Evolutionary conservation across 2,888 invertebrate genomes (phyloP), one percentile per base, ranked within the genome.

Genomic region (Nomada fucata): DNA sequence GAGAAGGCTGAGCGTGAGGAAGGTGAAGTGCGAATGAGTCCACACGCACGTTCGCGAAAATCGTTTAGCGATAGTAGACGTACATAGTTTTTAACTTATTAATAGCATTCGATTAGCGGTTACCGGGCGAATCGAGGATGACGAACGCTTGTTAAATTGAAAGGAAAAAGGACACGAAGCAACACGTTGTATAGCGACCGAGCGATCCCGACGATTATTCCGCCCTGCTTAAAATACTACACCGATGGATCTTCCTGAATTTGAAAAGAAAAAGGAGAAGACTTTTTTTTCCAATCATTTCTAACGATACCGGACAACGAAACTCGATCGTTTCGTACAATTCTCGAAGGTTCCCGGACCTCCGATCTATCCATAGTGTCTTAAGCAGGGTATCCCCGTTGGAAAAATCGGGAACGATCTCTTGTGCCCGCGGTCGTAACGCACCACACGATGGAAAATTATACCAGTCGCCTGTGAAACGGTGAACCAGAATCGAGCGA

Each of bases 71-170:
- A 64, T 78, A 61, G 47, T 83, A 85, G 80, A 78, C 63, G 67
- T 78, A 60, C 80, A 71, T 89, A 91, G 86, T 86, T 86, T 86
- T 83, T 91, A 89, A 91, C 87, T 91, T 90, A 90, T 90, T 90
- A 87, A 79, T 84, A 89, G 87, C 78, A 82, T 60, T 79, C 82
- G 84, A 79, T 72, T 84, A 85, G 76, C 53, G 81, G 76, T 86
- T 78, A 76, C 73, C 83, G 83, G 61, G 59, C 18, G 68, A 13
- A 47, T 65, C 20, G 42, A 59, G 53, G 60, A 73, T 44, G 26
- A 63, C 42, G 55, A n/a, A 50, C 53, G 67, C 20, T 47, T 36
- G 36, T 36, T 36, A 36, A 10, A 50, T 36, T 18, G 13, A 0
- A 59, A 18, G n/a, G 18, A 15, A 64, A 61, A 84, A 79, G 76